Evolutionary conservation across 2,113 vertebrate genomes (phyloP).

Genomic region (Nothobranchius kuhntae): DNA sequence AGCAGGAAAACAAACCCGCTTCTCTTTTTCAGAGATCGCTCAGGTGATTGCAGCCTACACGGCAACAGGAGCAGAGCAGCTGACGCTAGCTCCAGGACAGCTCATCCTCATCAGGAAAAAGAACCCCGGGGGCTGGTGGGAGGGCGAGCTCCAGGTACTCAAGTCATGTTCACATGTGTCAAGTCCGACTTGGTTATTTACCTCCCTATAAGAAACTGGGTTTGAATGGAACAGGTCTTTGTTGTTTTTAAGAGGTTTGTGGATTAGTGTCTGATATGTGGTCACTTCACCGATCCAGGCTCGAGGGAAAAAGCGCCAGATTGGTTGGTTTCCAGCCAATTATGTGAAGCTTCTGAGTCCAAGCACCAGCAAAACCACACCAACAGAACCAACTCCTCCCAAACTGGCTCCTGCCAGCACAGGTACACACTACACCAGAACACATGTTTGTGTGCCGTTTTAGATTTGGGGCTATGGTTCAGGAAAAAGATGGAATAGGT

Average conservation of each 20-base stretch:
- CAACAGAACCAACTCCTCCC: conserved; percentile 87
- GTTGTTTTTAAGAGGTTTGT: no score
- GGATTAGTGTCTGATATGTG: background rate
- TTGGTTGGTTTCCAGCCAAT: conserved; percentile 98
- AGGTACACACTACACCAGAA: conserved; percentile 31
- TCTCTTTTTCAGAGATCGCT: conserved; percentile 86
- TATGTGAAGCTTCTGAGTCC: conserved; percentile 97
- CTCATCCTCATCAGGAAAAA: conserved; percentile 97
- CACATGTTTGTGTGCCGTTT: background rate
- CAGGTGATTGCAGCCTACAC: conserved; percentile 96
- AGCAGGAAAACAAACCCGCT: background rate
- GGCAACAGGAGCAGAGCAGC: conserved; percentile 94
- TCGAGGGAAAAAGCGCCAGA: conserved; percentile 95
- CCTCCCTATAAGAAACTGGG: no score
- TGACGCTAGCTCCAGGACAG: conserved; percentile 95
- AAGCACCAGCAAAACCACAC: conserved; percentile 95
- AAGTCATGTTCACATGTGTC: no score
- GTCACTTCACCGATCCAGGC: conserved; percentile 78
- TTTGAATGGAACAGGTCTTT: no score
- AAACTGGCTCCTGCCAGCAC: conserved; percentile 78
- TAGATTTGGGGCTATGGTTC: no score
- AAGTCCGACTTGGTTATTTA: no score
- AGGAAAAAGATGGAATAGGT: no score
- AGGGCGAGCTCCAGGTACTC: conserved; percentile 94
- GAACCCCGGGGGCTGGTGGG: conserved; percentile 99